Percentiles rank a stretch among this genome's conserved stretches.
Evolutionary conservation across 2,797 vertebrate species (phyloP).

Genomic region (Phalanger gymnotis): DNA sequence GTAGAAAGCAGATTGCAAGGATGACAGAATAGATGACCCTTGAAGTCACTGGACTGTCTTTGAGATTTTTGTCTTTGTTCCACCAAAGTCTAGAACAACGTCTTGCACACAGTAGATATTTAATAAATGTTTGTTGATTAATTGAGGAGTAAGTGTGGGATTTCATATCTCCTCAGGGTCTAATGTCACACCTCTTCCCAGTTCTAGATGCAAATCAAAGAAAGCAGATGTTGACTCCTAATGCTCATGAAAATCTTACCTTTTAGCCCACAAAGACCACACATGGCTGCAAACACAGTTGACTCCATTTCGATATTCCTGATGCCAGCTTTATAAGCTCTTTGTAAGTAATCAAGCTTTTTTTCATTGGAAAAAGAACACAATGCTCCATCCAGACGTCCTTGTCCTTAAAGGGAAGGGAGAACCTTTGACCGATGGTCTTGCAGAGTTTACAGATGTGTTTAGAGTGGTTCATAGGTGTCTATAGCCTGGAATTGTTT

Average conservation of each 20-base stretch:
- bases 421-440: constrained; percentile 3
- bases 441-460: not conserved
- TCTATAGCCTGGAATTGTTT: rapidly evolving
- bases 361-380: constrained; percentile 93
- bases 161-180: not conserved
- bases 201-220: not conserved
- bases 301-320: constrained; percentile 96
- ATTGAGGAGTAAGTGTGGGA: not conserved
- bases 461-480: not conserved
- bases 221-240: rapidly evolving
- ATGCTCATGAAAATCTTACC: constrained; percentile 80
- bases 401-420: constrained; percentile 87
- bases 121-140: not conserved
- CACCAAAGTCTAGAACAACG: not conserved
- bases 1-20: not conserved
- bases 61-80: not conserved
- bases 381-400: constrained; percentile 90
- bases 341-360: constrained; percentile 91
- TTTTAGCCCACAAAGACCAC: constrained; percentile 90
- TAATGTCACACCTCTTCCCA: not conserved
- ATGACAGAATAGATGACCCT: not conserved
- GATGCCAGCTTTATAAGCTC: constrained; percentile 87
- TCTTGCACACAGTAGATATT: not conserved
- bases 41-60: not conserved
- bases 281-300: constrained; percentile 91